These are phyloP conservation scores for Hyperopisus bebe DNA, from an alignment of 2,113 vertebrate genomes.

Conservation along the genomic window DNA sequence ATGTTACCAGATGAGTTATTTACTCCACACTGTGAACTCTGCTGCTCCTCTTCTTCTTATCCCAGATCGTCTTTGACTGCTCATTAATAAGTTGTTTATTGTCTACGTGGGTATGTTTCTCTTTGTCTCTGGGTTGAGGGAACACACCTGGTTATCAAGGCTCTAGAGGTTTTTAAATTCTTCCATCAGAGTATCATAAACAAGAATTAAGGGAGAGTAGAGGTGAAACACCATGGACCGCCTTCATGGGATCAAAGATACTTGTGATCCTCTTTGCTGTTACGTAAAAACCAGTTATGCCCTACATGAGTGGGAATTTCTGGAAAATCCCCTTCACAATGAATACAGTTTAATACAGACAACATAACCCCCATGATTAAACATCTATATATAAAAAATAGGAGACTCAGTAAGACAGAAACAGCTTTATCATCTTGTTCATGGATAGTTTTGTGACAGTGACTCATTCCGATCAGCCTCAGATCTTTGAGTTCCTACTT, in stretches of 20 bases:
- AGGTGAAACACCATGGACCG: neutral
- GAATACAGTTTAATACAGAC: neutral
- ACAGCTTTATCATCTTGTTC: neutral
- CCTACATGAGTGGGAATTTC: neutral
- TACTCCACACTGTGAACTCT: constrained; percentile 66
- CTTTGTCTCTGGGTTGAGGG: neutral
- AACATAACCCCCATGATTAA: neutral
- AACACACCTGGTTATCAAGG: neutral
- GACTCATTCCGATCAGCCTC: neutral
- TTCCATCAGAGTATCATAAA: neutral
- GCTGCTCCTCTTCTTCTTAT: constrained; percentile 42
- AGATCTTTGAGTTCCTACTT: neutral
- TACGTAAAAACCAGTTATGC: neutral
- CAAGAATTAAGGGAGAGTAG: neutral
- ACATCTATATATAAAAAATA: neutral
- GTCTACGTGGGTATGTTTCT: neutral
- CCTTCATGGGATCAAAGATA: neutral
- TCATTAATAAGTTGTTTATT: constrained; percentile 41
- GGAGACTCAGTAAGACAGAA: neutral
- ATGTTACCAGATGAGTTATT: constrained; percentile 60
- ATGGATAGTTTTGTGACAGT: neutral
- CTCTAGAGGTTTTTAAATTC: neutral
- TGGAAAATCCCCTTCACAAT: neutral
- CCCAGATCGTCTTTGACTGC: constrained; percentile 37
- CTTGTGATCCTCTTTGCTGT: neutral